These are phyloP conservation scores for Epinephelus moara DNA, from an alignment of 2,113 vertebrate species.

Conservation along the genomic window DNA sequence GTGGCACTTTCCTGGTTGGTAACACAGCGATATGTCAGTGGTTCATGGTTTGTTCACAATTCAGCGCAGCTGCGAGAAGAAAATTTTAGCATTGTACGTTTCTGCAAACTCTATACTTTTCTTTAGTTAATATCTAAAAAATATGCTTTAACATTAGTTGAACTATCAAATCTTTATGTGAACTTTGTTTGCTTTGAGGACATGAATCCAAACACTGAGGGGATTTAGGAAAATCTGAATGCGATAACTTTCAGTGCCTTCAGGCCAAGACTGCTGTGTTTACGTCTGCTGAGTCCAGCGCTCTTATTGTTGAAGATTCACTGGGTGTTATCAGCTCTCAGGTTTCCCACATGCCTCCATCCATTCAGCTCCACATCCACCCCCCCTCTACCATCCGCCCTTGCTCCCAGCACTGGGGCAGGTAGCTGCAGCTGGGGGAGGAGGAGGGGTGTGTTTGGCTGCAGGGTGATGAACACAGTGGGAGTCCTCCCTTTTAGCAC, in stretches of 20 bases:
- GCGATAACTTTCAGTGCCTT: background rate
- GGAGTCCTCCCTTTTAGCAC: constrained; percentile 51
- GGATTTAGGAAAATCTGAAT: background rate
- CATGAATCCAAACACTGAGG: background rate
- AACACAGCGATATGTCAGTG: no score
- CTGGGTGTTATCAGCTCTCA: constrained; percentile 15
- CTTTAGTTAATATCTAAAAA: no score
- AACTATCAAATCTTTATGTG: background rate
- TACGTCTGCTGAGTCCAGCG: constrained; percentile 4
- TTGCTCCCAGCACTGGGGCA: background rate
- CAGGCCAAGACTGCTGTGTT: background rate
- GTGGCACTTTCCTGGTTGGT: no score
- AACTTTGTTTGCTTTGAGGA: background rate
- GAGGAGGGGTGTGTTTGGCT: constrained; percentile 34
- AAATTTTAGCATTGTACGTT: no score
- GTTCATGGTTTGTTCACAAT: no score
- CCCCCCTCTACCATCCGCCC: background rate
- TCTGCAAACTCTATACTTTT: no score
- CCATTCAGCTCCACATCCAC: constrained; percentile 21
- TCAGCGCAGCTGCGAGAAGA: no score
- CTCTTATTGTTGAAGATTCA: constrained; percentile 17
- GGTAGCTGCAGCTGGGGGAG: constrained; percentile 9
- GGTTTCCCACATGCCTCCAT: constrained; percentile 44
- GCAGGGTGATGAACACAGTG: constrained; percentile 47
- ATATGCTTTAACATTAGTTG: background rate